Percentiles rank a stretch among this genome's conserved stretches.
Evolutionary conservation across 2,797 vertebrate genomes (phyloP).

Genomic region (Pagetopsis macropterus): DNA sequence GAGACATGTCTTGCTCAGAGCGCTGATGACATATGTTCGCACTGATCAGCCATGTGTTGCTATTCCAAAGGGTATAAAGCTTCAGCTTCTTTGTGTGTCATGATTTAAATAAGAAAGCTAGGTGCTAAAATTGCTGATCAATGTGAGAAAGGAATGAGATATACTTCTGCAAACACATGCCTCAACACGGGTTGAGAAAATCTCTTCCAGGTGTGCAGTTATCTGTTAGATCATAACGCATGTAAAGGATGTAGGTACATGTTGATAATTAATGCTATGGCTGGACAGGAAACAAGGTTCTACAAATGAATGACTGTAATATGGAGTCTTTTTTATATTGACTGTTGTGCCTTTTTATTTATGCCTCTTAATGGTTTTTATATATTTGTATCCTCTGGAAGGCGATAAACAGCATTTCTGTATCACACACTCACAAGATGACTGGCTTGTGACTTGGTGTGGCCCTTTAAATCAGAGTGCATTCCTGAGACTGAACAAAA

Average conservation of each 20-base stretch:
- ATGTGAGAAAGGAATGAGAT: background rate
- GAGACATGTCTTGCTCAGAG: background rate
- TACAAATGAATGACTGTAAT: background rate
- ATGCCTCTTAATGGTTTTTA: no score
- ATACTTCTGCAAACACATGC: background rate
- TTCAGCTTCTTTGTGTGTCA: background rate
- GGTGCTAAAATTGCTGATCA: background rate
- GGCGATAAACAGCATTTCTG: no score
- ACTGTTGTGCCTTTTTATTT: no score
- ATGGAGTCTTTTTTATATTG: background rate
- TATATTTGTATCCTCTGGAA: no score
- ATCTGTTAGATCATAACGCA: background rate
- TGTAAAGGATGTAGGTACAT: background rate
- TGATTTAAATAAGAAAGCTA: background rate
- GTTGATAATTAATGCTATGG: background rate
- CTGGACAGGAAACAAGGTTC: background rate
- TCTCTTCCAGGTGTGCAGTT: background rate
- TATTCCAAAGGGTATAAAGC: no score
- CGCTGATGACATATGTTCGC: background rate
- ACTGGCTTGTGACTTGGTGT: background rate
- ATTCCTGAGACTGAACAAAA: slow-evolving; percentile 58
- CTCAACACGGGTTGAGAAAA: background rate
- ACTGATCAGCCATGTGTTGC: no score
- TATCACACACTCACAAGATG: no score
- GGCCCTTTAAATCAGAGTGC: slow-evolving; percentile 20